These are phyloP conservation scores for Syngnathus scovelli DNA, from an alignment of 2,113 vertebrate species.

Conservation along the genomic window DNA sequence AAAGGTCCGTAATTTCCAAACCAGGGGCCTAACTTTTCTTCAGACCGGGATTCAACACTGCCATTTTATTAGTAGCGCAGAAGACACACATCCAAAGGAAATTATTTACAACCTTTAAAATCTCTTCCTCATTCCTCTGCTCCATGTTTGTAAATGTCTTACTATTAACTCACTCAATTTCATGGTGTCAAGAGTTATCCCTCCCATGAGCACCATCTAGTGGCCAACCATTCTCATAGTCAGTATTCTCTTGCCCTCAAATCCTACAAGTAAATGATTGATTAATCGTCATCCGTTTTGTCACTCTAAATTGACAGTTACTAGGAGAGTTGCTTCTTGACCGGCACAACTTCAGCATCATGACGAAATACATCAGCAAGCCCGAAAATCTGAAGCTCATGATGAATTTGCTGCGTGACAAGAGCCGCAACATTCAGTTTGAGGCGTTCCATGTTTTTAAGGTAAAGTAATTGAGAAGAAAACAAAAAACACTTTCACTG, in stretches of 20 bases:
- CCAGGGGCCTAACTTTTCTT: no score
- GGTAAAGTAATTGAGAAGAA: slow-evolving; percentile 63
- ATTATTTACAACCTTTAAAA: no score
- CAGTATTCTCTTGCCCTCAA: not conserved
- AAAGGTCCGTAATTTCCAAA: no score
- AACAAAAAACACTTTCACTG: not conserved
- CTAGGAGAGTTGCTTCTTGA: slow-evolving; percentile 92
- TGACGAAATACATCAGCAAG: slow-evolving; percentile 96
- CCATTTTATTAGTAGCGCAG: no score
- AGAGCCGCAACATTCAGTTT: slow-evolving; percentile 97
- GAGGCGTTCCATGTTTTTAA: slow-evolving; percentile 98
- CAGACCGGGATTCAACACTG: no score
- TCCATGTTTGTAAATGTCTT: not conserved
- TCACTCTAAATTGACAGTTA: slow-evolving; percentile 68
- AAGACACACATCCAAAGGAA: no score
- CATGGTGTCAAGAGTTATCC: no score
- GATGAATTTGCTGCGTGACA: slow-evolving; percentile 96
- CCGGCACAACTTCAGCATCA: slow-evolving; percentile 91
- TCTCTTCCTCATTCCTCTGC: no score
- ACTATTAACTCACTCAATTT: no score
- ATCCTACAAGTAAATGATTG: not conserved
- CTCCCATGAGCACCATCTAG: slow-evolving; percentile 35
- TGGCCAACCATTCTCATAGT: slow-evolving; percentile 15
- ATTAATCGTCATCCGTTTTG: not conserved
- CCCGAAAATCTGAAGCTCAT: slow-evolving; percentile 96